Percentiles rank a stretch among this genome's conserved stretches.
These are phyloP conservation scores for Teleopsis dalmanni DNA, from an alignment of 1,140 invertebrate genomes.

Conservation along the genomic window DNA sequence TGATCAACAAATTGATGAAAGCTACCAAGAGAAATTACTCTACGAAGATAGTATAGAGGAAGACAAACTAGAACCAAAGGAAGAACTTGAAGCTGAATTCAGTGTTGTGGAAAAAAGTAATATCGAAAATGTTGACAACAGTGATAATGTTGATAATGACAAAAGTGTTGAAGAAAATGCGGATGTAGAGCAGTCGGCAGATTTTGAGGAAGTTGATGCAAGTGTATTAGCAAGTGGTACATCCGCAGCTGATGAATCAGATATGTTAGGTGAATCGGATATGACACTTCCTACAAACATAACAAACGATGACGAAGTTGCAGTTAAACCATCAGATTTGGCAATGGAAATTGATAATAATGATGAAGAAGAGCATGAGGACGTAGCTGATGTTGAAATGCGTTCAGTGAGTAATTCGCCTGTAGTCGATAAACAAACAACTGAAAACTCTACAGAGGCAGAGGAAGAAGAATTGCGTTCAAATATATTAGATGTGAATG, in stretches of 20 bases:
- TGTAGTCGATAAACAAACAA: neutral
- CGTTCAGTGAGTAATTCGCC: constrained; percentile 8
- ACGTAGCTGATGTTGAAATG: constrained; percentile 6
- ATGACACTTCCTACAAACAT: constrained; percentile 13
- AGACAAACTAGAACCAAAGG: constrained; percentile 6
- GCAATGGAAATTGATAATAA: constrained; percentile 34
- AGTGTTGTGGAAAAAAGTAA: neutral
- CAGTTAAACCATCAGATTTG: constrained; percentile 37
- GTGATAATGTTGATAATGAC: neutral
- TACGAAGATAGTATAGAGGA: neutral
- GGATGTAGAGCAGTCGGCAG: constrained; percentile 5
- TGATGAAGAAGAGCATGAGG: neutral
- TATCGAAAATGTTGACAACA: neutral
- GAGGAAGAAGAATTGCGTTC: constrained; percentile 30
- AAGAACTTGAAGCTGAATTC: constrained; percentile 4
- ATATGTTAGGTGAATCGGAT: constrained; percentile 19
- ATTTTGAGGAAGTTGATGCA: constrained; percentile 22
- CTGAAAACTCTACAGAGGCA: constrained; percentile 13
- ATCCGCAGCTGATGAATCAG: constrained; percentile 18
- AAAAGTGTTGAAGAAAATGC: neutral
- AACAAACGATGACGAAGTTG: constrained; percentile 22
- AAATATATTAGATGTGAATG: too few relatives aligned
- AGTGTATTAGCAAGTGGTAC: constrained; percentile 13
- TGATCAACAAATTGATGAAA: neutral
- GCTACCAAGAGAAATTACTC: too few relatives aligned